Base-by-base conservation (phyloP, 2,888 invertebrate genomes). In the Anorthoa munda region DNA sequence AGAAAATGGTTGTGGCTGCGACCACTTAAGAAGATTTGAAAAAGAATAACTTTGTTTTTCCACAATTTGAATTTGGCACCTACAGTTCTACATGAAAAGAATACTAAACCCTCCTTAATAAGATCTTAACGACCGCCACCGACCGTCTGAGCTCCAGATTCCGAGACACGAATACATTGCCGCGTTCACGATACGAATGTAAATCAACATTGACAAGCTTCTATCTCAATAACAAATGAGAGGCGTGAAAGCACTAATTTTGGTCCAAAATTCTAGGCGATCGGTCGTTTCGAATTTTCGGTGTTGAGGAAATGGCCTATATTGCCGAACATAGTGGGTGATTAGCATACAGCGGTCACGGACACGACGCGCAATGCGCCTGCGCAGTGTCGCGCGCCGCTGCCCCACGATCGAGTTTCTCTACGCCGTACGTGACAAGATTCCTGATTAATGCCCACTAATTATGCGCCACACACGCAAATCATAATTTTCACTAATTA, bases 261-360 rank as follows among this genome's bases (percentile, higher is more conserved):
- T 70, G 66, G 48, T 73, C 73, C 78, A 81, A 88, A 87, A 87
- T 87, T 88, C 83, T 87, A 82, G 86, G 84, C 88, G 77, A 83
- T 85, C 82, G 79, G 78, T 79, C 78, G 75, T 82, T 89, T 84
- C 69, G 77, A 89, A 88, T 89, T 91, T 91, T 89, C 86, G 91
- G 90, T 88, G 87, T 90, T 83, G 89, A 93, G 94, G 93, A 94
- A 94, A 90, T 91, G 93, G 85, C 92, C 94, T 85, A 89, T 93
- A 91, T 92, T 91, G 89, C 89, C 93, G 86, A 93, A 93, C 91
- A 90, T 90, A 83, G 86, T 86, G 79, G 84, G 79, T 86, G 86
- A 91, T 94, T 94, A 92, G 88, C 93, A 94, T 93, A 91, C 84
- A 81, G 76, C 89, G 88, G 92, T 92, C 93, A 94, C 92, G 93